Base-by-base conservation (phyloP, 2,888 invertebrate species). In the Amiota minor region DNA sequence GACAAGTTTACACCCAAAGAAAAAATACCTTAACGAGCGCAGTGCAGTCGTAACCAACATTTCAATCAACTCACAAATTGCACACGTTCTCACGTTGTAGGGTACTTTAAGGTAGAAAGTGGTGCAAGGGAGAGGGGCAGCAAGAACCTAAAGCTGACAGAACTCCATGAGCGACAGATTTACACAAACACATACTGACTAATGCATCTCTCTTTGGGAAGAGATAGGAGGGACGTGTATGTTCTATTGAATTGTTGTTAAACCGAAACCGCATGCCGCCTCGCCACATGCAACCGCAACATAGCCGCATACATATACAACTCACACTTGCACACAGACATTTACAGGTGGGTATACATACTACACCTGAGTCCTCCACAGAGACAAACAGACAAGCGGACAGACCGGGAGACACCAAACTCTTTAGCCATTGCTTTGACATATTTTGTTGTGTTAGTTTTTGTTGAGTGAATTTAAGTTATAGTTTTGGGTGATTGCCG, bases 261-360 rank as follows among this genome's bases (percentile, higher is more conserved):
- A 79, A 75, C 80, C 79, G 82, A 79, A 84, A 80, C 80, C 59
- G 20, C 59, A 59, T 59, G 59, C 59, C 18, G 20, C 35, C 35
- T 35, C 81, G 77, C 82, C 83, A 75, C 77, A 75, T 14, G 67
- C 76, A 80, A 81, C 83, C 83, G 70, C 83, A 84, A 16, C 35
- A 20, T 16, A 47, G 18, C 82, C 83, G 83, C 77, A 83, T 79
- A 81, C 81, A 83, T 68, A 64, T 67, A 67, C 64, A 23, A n/a
- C n/a, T n/a, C n/a, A n/a, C n/a, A n/a, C n/a, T n/a, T n/a, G n/a
- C 20, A 45, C 9, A 46, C 46, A 16, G 11, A 46, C 72, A 46
- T 16, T 9, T 49, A 68, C 72, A 49, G 56, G 18, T 35, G 6
- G 6, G 6, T 6, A 35, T 35, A n/a, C n/a, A n/a, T n/a, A n/a